These are phyloP conservation scores for Oriolus oriolus DNA, from an alignment of 2,113 vertebrate genomes.

Conservation along the genomic window DNA sequence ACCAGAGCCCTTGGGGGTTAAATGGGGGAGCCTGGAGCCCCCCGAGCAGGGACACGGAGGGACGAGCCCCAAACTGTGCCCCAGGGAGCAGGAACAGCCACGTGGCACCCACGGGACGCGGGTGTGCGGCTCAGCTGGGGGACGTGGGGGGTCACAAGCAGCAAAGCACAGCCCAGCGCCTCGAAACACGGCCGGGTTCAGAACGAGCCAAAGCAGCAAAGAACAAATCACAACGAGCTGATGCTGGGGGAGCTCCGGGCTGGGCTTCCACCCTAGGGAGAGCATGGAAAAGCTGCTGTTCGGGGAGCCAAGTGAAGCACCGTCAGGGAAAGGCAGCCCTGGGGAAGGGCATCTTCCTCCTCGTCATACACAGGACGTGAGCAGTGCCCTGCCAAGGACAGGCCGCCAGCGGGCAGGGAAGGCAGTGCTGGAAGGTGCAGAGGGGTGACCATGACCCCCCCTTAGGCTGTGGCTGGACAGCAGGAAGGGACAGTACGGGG, in stretches of 20 bases:
- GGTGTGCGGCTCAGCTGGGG: not conserved
- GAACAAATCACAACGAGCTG: constrained; percentile 3
- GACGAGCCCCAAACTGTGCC: not conserved
- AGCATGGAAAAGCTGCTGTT: not conserved
- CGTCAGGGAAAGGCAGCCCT: not conserved
- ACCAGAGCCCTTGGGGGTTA: not conserved
- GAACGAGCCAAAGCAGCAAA: constrained; percentile 23
- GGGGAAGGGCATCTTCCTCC: not conserved
- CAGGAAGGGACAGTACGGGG: not conserved
- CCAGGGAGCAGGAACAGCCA: not conserved
- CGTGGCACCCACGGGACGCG: not conserved
- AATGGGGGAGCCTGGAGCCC: not conserved
- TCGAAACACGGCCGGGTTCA: not conserved
- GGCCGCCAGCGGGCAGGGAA: not conserved
- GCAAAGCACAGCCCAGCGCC: constrained; percentile 13
- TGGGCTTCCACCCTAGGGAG: not conserved
- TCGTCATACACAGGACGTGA: not conserved
- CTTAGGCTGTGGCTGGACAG: not conserved
- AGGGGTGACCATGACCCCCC: not conserved
- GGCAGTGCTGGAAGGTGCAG: not conserved
- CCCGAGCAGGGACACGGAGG: not conserved
- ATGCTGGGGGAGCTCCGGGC: not conserved
- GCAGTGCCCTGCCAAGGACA: not conserved
- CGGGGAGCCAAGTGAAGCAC: not conserved
- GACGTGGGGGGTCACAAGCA: not conserved